A percentile compares a stretch with the other conserved stretches of the same genome.
Evolutionary conservation across 2,113 vertebrate genomes (phyloP).

Genomic region (Corythornis madagascariensis): DNA sequence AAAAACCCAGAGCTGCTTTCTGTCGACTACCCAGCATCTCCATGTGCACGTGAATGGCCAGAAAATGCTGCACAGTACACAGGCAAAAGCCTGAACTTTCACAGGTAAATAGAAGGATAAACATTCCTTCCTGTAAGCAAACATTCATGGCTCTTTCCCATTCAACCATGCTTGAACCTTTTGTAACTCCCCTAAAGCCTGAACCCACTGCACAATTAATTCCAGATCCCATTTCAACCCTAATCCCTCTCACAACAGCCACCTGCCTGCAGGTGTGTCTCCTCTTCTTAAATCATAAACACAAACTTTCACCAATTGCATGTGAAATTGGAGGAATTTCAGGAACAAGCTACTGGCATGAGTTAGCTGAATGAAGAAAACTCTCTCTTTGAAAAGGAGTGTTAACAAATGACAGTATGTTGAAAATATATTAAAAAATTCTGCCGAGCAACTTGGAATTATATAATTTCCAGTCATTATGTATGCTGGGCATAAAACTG

Average conservation of each 20-base stretch:
- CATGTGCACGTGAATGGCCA: background rate
- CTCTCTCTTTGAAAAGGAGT: background rate
- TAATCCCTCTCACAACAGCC: conserved; percentile 77
- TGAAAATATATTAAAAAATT: background rate
- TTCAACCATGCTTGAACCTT: conserved; percentile 78
- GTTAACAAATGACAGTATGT: background rate
- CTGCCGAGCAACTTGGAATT: background rate
- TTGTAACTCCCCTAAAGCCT: conserved; percentile 77
- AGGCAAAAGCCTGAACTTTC: conserved; percentile 36
- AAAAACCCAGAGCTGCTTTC: background rate
- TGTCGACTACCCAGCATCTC: background rate
- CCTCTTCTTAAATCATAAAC: conserved; percentile 34
- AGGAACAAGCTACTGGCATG: background rate
- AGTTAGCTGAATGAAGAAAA: background rate
- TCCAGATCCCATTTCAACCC: conserved; percentile 77
- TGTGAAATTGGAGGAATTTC: background rate
- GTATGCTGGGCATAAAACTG: background rate
- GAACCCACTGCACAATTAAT: conserved; percentile 81
- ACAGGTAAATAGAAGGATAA: conserved; percentile 68
- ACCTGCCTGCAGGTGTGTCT: conserved; percentile 80
- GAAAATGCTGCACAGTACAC: background rate
- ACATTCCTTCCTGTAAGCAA: conserved; percentile 82
- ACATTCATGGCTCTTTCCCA: conserved; percentile 77
- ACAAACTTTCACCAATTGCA: background rate
- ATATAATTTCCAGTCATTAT: background rate